Conservation (phyloP, 1,140 invertebrate genomes). For the Macrobrachium rosenbergii region DNA sequence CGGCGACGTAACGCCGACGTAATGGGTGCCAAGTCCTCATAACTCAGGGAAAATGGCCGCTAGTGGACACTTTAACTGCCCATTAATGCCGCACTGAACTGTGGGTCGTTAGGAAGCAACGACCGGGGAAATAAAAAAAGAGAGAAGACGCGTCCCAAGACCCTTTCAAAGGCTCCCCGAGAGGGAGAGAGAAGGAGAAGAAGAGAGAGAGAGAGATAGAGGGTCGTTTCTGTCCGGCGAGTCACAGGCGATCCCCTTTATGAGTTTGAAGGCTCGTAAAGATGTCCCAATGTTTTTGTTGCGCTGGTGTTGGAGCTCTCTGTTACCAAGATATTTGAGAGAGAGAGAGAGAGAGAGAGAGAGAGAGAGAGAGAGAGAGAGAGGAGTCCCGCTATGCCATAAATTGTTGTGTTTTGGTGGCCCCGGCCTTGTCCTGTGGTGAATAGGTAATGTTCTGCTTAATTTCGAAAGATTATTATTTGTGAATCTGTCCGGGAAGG, state of each 20-base stretch:
- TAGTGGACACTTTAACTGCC: conserved; percentile 57
- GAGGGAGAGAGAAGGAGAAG: neutral
- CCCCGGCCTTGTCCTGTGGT: conserved; percentile 16
- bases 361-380: too few species aligned
- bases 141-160: neutral
- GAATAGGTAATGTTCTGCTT: conserved; percentile 38
- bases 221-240: neutral
- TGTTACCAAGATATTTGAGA: conserved; percentile 43
- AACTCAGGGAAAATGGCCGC: conserved; percentile 59
- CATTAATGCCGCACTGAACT: conserved; percentile 57
- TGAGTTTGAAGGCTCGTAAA: conserved; percentile 54
- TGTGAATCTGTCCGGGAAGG: neutral
- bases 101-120: conserved; percentile 39
- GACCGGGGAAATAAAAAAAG: neutral
- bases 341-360: too few species aligned
- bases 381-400: conserved; percentile 12
- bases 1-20: conserved; percentile 17
- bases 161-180: neutral
- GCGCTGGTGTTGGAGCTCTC: conserved; percentile 39
- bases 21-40: conserved; percentile 47
- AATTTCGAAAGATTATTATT: conserved; percentile 8
- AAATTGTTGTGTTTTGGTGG: conserved; percentile 44
- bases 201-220: neutral
- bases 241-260: conserved; percentile 43
- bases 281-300: conserved; percentile 52